phyloP scores from a whole-genome alignment of 2,113 vertebrate genomes.

The Meles meles region DNA sequence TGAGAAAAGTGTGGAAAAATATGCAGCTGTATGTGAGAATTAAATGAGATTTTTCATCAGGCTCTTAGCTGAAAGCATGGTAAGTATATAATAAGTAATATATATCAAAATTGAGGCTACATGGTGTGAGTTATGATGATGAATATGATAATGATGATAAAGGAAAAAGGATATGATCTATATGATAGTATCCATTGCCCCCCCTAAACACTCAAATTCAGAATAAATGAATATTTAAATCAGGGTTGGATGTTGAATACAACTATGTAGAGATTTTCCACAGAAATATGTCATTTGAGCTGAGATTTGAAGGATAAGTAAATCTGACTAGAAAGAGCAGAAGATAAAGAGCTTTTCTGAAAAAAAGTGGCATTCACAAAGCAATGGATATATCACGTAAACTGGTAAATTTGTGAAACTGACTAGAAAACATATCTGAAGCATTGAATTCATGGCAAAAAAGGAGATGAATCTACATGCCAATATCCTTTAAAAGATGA shows the following conservation, averaged over 20 bases:
- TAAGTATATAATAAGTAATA: neutral
- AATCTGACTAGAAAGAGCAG: neutral
- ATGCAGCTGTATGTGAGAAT: neutral
- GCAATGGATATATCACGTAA: neutral
- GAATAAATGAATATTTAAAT: neutral
- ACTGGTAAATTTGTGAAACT: neutral
- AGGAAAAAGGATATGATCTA: neutral
- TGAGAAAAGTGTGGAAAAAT: neutral
- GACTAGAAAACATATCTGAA: neutral
- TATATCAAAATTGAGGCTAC: neutral
- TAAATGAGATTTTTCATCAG: neutral
- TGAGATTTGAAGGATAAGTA: neutral
- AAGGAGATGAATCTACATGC: neutral
- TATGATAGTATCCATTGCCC: neutral
- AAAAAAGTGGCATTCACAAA: neutral
- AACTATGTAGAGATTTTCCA: neutral
- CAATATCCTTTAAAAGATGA: neutral
- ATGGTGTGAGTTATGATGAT: neutral
- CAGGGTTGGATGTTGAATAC: neutral
- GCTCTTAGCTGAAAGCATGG: neutral
- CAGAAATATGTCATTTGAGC: neutral
- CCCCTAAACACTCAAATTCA: neutral
- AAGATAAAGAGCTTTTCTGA: neutral
- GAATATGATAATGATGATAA: neutral
- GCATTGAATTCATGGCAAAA: neutral